Evolutionary conservation across 2,797 vertebrate genomes (phyloP).

Genomic region (Gambelia wislizenii): DNA sequence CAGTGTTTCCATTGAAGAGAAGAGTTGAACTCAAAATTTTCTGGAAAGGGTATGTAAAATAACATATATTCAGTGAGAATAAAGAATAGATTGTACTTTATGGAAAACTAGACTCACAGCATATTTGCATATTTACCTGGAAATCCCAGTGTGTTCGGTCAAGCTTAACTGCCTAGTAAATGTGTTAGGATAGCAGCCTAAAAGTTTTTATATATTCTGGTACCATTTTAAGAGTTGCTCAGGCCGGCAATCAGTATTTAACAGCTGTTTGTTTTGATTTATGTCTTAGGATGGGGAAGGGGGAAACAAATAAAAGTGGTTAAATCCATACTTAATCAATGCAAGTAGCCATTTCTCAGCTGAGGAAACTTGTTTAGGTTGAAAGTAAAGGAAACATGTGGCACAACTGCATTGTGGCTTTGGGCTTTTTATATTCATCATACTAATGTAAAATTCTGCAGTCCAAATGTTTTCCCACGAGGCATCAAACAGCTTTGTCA

Average conservation of each 20-base stretch:
- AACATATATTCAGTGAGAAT: neutral
- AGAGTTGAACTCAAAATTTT: no score
- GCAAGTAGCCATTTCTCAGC: conserved; percentile 35
- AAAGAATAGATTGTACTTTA: neutral
- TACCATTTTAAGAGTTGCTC: neutral
- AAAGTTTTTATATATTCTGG: neutral
- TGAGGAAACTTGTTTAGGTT: conserved; percentile 59
- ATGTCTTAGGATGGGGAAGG: neutral
- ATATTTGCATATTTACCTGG: neutral
- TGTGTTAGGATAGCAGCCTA: neutral
- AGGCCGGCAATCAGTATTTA: neutral
- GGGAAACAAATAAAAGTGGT: neutral
- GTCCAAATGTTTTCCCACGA: conserved; percentile 65
- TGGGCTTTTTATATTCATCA: conserved; percentile 58
- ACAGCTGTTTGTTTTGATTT: neutral
- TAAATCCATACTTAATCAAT: conserved; percentile 30
- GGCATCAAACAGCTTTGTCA: conserved; percentile 53
- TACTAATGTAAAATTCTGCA: conserved; percentile 63
- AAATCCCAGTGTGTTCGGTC: neutral
- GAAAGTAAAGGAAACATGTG: conserved; percentile 56
- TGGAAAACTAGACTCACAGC: neutral
- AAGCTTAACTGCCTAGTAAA: neutral
- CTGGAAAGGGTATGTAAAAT: neutral
- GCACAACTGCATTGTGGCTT: conserved; percentile 49
- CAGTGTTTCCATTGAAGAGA: neutral